Evolutionary conservation across 2,797 vertebrate species (phyloP).

Genomic region (Fistularia tabacaria): DNA sequence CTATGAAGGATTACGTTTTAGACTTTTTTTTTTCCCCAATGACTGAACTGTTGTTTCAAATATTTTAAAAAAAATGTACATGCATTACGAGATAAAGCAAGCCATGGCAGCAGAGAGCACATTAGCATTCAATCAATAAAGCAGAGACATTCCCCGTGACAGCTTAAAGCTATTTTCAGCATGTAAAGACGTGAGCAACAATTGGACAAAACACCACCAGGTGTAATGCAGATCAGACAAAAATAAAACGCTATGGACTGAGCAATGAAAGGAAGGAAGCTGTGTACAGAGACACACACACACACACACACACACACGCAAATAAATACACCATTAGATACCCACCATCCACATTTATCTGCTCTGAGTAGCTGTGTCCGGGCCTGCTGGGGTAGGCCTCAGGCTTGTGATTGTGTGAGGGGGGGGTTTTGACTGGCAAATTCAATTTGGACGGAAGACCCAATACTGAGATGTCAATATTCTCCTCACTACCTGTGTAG

Average conservation of each 20-base stretch:
- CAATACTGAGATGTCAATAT: conserved; percentile 82
- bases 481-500: conserved; percentile 84
- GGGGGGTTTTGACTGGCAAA: conserved; percentile 78
- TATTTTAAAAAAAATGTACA: conserved; percentile 3
- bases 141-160: background rate
- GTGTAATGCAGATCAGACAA: conserved; percentile 6
- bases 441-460: conserved; percentile 79
- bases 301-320: conserved; percentile 10
- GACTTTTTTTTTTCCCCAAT: too few species aligned
- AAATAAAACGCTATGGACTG: conserved; percentile 43
- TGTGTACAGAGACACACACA: conserved; percentile 8
- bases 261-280: conserved; percentile 46
- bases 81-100: conserved; percentile 46
- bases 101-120: conserved; percentile 47
- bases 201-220: conserved; percentile 2
- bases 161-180: background rate
- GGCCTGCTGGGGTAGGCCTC: conserved; percentile 77
- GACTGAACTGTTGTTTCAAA: background rate
- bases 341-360: conserved; percentile 85
- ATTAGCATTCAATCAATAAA: conserved; percentile 54
- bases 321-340: conserved; percentile 50
- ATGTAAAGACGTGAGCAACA: conserved; percentile 2
- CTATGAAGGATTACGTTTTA: background rate
- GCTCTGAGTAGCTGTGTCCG: conserved; percentile 80
- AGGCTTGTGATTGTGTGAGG: conserved; percentile 76